Percentiles rank a stretch among this genome's conserved stretches.
These are phyloP conservation scores for Ferrisia virgata DNA, from an alignment of 2,888 invertebrate species.

Conservation along the genomic window DNA sequence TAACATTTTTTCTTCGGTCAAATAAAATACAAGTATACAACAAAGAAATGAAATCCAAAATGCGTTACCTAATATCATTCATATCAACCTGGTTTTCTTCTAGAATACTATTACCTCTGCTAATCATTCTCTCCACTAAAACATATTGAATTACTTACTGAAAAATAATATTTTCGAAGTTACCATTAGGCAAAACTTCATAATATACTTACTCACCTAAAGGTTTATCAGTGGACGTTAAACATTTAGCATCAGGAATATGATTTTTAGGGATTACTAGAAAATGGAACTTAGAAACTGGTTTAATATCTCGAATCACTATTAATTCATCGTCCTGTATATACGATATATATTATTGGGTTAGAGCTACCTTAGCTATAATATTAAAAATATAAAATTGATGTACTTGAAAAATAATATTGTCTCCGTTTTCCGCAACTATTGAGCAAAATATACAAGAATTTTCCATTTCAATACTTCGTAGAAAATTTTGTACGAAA, in stretches of 20 bases:
- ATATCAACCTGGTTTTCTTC: slow-evolving; percentile 55
- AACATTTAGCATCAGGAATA: slow-evolving; percentile 68
- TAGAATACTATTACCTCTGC: slow-evolving; percentile 58
- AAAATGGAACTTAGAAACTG: slow-evolving; percentile 75
- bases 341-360: slow-evolving; percentile 18
- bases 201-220: slow-evolving; percentile 61
- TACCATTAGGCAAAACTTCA: neutral
- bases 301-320: slow-evolving; percentile 79
- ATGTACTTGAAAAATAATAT: slow-evolving; percentile 15
- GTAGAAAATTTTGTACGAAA: neutral
- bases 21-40: slow-evolving; percentile 14
- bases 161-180: neutral
- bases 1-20: neutral
- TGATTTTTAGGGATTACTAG: slow-evolving; percentile 75
- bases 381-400: neutral
- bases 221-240: slow-evolving; percentile 64
- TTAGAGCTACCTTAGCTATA: neutral
- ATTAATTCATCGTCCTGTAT: slow-evolving; percentile 67
- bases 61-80: slow-evolving; percentile 51
- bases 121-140: slow-evolving; percentile 67
- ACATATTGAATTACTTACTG: neutral
- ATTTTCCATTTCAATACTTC: neutral
- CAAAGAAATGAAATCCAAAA: neutral
- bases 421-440: slow-evolving; percentile 16
- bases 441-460: slow-evolving; percentile 34